Percentiles rank a stretch among this genome's conserved stretches.
Evolutionary conservation across 2,888 invertebrate species (phyloP).

Genomic region (Dicranocentrus wangi): DNA sequence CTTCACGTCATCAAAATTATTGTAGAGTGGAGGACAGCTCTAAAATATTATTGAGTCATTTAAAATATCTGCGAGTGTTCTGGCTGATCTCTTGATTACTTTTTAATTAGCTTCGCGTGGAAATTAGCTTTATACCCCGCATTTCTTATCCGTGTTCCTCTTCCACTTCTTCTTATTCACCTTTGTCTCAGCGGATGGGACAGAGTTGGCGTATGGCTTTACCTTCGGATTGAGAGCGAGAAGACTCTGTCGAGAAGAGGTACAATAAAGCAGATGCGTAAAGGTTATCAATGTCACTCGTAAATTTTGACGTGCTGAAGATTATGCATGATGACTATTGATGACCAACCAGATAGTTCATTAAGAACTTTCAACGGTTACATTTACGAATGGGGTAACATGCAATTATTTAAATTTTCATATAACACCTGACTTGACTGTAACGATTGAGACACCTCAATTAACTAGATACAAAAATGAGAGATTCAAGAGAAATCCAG

Average conservation of each 20-base stretch:
- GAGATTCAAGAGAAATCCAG: too few relatives aligned
- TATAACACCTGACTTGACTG: neutral
- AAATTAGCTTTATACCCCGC: slow-evolving; percentile 79
- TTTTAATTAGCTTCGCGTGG: too few relatives aligned
- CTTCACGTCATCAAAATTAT: slow-evolving; percentile 97
- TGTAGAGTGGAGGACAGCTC: slow-evolving; percentile 82
- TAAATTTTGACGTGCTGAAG: too few relatives aligned
- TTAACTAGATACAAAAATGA: too few relatives aligned
- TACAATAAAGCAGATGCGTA: too few relatives aligned
- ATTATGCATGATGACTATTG: too few relatives aligned
- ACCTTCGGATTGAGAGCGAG: slow-evolving; percentile 89
- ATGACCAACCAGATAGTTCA: too few relatives aligned
- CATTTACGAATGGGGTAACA: neutral
- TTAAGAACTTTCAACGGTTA: neutral
- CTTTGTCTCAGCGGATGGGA: slow-evolving; percentile 91
- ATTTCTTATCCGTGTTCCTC: slow-evolving; percentile 89
- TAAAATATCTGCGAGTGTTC: neutral
- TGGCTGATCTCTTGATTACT: too few relatives aligned
- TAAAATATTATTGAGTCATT: slow-evolving; percentile 74
- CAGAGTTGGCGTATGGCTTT: slow-evolving; percentile 83
- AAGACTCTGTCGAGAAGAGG: slow-evolving; percentile 92
- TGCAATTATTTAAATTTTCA: neutral
- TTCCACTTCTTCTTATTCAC: slow-evolving; percentile 95
- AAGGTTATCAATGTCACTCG: too few relatives aligned
- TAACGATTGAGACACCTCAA: too few relatives aligned